Evolutionary conservation across 2,888 invertebrate genomes (phyloP).

Genomic region (Thymelicus acteon): DNA sequence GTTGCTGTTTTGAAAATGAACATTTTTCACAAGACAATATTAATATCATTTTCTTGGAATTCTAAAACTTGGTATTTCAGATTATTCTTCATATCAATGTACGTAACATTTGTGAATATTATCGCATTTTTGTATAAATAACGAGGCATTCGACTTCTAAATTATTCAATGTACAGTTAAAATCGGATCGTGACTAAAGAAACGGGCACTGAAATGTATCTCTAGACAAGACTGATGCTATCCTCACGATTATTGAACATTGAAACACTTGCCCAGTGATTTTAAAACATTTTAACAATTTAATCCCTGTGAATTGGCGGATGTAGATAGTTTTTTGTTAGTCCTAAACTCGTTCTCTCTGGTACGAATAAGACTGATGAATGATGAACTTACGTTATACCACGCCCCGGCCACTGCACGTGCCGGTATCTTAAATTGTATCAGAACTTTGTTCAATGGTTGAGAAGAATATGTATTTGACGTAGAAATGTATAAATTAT

Average conservation of each 20-base stretch:
- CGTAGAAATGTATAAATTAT: conserved; percentile 43
- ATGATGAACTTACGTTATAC: conserved; percentile 31
- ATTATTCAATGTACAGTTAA: conserved; percentile 39
- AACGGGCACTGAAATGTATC: conserved; percentile 26
- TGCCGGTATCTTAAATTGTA: conserved; percentile 18
- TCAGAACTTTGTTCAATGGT: conserved; percentile 56
- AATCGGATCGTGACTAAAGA: conserved; percentile 33
- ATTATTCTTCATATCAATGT: conserved; percentile 31
- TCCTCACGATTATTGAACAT: conserved; percentile 23
- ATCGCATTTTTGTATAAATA: conserved; percentile 19
- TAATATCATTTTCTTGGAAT: neutral
- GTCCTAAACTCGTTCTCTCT: conserved; percentile 31
- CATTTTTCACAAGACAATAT: neutral
- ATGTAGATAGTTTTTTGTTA: conserved; percentile 20
- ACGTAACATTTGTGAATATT: conserved; percentile 31
- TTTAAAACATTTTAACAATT: conserved; percentile 20
- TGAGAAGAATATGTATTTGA: conserved; percentile 46
- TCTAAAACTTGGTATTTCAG: conserved; percentile 9
- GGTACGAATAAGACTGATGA: conserved; percentile 36
- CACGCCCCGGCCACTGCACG: conserved; percentile 3
- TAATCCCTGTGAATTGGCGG: conserved; percentile 20
- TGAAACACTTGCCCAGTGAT: conserved; percentile 15
- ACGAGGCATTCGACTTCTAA: conserved; percentile 26
- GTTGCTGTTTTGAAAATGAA: conserved; percentile 18
- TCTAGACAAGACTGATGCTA: conserved; percentile 35